A percentile compares a stretch with the other conserved stretches of the same genome.
These are phyloP conservation scores for Andrena haemorrhoa DNA, from an alignment of 2,888 invertebrate genomes.

Conservation along the genomic window DNA sequence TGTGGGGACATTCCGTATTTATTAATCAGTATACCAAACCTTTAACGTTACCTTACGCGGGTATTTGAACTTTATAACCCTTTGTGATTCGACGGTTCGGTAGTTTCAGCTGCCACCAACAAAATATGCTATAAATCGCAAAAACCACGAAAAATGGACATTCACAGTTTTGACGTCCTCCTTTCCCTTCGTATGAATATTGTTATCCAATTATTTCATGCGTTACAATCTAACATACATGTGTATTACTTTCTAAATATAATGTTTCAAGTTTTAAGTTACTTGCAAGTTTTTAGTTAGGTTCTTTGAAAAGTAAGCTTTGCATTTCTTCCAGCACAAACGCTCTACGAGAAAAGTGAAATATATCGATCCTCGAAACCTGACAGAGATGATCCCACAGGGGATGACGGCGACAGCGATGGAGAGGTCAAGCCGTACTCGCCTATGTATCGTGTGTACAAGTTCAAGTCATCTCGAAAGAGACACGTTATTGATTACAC, in stretches of 20 bases:
- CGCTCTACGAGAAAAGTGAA: conserved; percentile 76
- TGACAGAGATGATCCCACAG: conserved; percentile 79
- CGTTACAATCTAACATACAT: background rate
- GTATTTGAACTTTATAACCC: no score
- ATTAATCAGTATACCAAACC: no score
- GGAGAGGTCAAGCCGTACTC: conserved; percentile 75
- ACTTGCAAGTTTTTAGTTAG: no score
- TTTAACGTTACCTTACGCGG: no score
- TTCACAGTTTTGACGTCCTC: no score
- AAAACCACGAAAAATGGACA: no score
- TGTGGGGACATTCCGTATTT: no score
- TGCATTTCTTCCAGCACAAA: conserved; percentile 60
- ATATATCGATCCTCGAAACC: conserved; percentile 81
- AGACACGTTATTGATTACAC: background rate
- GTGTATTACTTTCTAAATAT: conserved; percentile 7
- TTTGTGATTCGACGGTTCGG: no score
- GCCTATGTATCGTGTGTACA: conserved; percentile 80
- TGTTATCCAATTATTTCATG: background rate
- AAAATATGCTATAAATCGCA: no score
- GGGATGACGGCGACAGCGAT: conserved; percentile 78
- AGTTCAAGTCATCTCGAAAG: conserved; percentile 65
- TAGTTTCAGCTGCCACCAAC: no score
- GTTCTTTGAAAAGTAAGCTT: conserved; percentile 42
- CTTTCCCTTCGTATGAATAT: no score
- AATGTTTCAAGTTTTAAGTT: conserved; percentile 14